A percentile compares a stretch with the other conserved stretches of the same genome.
These are phyloP conservation scores for Xiphophorus hellerii DNA, from an alignment of 2,113 vertebrate genomes.

Conservation along the genomic window DNA sequence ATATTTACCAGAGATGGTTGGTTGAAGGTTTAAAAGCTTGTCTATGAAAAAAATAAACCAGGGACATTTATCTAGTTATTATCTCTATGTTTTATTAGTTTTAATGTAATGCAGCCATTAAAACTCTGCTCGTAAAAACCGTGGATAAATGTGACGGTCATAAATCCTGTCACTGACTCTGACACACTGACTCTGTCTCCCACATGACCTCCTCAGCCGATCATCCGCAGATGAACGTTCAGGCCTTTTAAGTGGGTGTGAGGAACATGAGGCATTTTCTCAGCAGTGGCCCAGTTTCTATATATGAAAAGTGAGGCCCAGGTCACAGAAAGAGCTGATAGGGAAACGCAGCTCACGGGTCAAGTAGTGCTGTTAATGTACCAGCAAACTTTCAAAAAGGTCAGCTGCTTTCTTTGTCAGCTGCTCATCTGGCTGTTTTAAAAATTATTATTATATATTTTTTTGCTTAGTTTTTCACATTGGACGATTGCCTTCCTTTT, in stretches of 20 bases:
- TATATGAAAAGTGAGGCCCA: slow-evolving; percentile 60
- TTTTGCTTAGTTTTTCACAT: not conserved
- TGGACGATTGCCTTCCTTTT: slow-evolving; percentile 25
- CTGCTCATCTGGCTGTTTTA: not conserved
- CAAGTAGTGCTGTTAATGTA: slow-evolving; percentile 36
- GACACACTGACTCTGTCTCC: slow-evolving; percentile 12
- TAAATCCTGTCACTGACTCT: slow-evolving; percentile 1
- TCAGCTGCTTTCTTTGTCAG: slow-evolving; percentile 19
- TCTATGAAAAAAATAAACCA: not conserved
- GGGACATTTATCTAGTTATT: not conserved
- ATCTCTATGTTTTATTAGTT: not conserved
- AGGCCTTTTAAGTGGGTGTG: slow-evolving; percentile 59
- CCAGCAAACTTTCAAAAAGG: slow-evolving; percentile 65
- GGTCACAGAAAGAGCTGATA: slow-evolving; percentile 61
- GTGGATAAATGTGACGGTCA: not conserved
- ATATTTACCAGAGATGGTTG: not conserved
- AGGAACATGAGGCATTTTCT: slow-evolving; percentile 53
- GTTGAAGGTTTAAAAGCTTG: not conserved
- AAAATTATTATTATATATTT: not conserved
- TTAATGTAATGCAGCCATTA: not conserved
- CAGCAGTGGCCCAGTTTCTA: slow-evolving; percentile 66
- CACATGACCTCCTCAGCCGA: slow-evolving; percentile 29
- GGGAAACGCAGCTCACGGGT: slow-evolving; percentile 49
- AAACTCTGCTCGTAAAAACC: not conserved
- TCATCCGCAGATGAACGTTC: slow-evolving; percentile 60